Conservation (phyloP, 1,140 invertebrate genomes). For the Apis cerana region DNA sequence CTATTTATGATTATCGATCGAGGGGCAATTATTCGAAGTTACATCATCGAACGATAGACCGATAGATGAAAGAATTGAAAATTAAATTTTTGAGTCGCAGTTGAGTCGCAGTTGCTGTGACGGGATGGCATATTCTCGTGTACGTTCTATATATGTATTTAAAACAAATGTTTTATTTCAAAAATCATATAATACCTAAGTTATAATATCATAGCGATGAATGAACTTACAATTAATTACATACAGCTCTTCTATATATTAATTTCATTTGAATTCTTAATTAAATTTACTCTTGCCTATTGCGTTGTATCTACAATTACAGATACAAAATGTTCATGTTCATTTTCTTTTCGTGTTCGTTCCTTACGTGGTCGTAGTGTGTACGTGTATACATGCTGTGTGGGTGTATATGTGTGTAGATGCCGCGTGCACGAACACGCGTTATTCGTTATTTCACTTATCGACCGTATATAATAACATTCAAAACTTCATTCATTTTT, state of each 20-base stretch:
- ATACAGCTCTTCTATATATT: slow-evolving; percentile 80
- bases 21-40: too few species aligned
- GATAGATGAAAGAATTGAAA: not conserved
- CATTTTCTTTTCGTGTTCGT: slow-evolving; percentile 33
- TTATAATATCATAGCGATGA: slow-evolving; percentile 74
- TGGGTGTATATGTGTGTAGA: not conserved
- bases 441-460: slow-evolving; percentile 14
- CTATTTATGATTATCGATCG: not conserved
- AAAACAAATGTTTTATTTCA: slow-evolving; percentile 81
- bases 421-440: not conserved
- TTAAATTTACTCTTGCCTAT: slow-evolving; percentile 76
- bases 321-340: slow-evolving; percentile 77
- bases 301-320: slow-evolving; percentile 78
- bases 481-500: slow-evolving; percentile 19
- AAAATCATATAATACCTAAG: slow-evolving; percentile 79
- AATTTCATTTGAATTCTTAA: slow-evolving; percentile 79
- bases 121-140: slow-evolving; percentile 48
- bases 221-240: slow-evolving; percentile 71
- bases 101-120: not conserved
- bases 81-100: not conserved
- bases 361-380: slow-evolving; percentile 24
- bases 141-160: slow-evolving; percentile 67
- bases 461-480: slow-evolving; percentile 49
- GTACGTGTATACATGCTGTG: not conserved
- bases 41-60: too few species aligned